A percentile compares a stretch with the other conserved stretches of the same genome.
Evolutionary conservation across 92 coral and sea anemone genomes (phyloP).

Genomic region (Porites rus): DNA sequence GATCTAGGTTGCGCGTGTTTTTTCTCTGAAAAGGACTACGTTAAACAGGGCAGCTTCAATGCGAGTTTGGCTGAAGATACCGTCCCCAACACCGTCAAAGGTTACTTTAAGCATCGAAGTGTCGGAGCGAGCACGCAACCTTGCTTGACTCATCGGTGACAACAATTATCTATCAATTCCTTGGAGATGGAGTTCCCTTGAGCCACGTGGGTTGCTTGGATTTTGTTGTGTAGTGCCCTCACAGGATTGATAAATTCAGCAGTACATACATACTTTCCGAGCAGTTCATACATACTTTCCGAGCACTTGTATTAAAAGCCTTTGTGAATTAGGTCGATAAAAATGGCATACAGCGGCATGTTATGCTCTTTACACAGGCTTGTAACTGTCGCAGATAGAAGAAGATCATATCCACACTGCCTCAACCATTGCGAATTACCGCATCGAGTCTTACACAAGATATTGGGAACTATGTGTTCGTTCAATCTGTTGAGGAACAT

Average conservation of each 20-base stretch:
- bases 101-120: constrained; percentile 39
- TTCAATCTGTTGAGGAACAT: constrained; percentile 1
- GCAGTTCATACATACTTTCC: constrained; percentile 46
- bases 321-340: constrained; percentile 29
- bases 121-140: constrained; percentile 51
- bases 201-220: too few species aligned
- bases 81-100: constrained; percentile 31
- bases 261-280: background rate
- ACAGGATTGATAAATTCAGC: background rate
- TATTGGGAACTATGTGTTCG: background rate
- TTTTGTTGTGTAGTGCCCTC: background rate
- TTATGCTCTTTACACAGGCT: constrained; percentile 24
- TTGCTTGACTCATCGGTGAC: constrained; percentile 29
- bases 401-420: constrained; percentile 17
- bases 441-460: constrained; percentile 16
- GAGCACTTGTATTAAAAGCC: constrained; percentile 31
- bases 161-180: too few species aligned
- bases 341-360: constrained; percentile 30
- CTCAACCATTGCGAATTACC: constrained; percentile 26
- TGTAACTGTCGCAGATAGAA: constrained; percentile 35
- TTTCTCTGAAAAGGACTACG: constrained; percentile 33
- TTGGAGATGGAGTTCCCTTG: too few species aligned
- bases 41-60: constrained; percentile 43
- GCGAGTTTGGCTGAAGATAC: constrained; percentile 37
- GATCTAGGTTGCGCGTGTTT: constrained; percentile 19